Evolutionary conservation across 1,140 invertebrate species (phyloP).

Genomic region (Xylocopa sonorina): DNA sequence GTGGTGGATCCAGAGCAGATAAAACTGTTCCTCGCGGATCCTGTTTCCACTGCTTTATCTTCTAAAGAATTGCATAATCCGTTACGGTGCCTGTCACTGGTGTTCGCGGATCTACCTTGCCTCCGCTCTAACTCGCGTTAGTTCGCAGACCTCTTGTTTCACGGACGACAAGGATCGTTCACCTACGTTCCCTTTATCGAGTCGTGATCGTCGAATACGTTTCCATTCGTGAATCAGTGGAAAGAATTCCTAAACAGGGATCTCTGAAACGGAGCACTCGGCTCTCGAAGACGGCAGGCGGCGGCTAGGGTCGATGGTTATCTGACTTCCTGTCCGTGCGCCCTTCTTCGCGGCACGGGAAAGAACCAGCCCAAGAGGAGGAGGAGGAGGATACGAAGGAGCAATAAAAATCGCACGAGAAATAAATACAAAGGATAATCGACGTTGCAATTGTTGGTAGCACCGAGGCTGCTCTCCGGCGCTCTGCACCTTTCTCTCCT

Average conservation of each 20-base stretch:
- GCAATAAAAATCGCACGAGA: conserved; percentile 58
- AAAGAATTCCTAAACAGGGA: conserved; percentile 37
- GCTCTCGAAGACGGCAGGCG: conserved; percentile 61
- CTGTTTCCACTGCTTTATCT: conserved; percentile 40
- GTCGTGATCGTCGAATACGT: conserved; percentile 20
- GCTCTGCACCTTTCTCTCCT: conserved; percentile 36
- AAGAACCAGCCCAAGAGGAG: conserved; percentile 20
- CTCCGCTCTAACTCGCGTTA: too few species aligned
- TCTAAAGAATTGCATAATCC: conserved; percentile 24
- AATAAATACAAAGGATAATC: conserved; percentile 70
- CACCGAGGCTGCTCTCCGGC: conserved; percentile 12
- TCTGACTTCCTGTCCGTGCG: conserved; percentile 70
- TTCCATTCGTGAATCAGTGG: conserved; percentile 33
- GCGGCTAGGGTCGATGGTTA: conserved; percentile 70
- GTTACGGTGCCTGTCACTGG: too few species aligned
- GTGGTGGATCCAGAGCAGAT: conserved; percentile 8
- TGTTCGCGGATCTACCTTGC: neutral
- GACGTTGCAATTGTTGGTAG: conserved; percentile 52
- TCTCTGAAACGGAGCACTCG: conserved; percentile 55
- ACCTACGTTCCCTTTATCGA: neutral
- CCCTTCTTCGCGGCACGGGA: conserved; percentile 55
- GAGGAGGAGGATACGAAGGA: conserved; percentile 19
- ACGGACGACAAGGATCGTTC: too few species aligned
- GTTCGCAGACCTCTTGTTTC: too few species aligned
- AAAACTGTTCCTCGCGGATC: conserved; percentile 1